Percentiles rank a stretch among this genome's conserved stretches.
Evolutionary conservation across 2,797 vertebrate genomes (phyloP).

Genomic region (Ctenochaetus hawaiiensis): DNA sequence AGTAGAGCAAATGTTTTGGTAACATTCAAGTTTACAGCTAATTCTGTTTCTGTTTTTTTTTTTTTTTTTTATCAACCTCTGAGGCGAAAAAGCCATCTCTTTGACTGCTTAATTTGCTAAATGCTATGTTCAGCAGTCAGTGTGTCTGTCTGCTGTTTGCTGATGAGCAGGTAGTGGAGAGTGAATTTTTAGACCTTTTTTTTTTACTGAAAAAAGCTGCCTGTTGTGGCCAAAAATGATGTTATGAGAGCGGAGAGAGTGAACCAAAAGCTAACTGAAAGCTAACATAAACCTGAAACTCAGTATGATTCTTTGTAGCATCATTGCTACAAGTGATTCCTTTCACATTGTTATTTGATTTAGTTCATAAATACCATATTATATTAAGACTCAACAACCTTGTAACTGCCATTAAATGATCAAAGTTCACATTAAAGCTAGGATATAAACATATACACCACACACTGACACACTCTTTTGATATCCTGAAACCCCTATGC

Average conservation of each 20-base stretch:
- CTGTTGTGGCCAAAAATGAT: neutral
- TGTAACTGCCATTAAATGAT: conserved; percentile 6
- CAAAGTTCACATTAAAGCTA: neutral
- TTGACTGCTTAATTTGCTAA: neutral
- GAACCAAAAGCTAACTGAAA: too few relatives aligned
- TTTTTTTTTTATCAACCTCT: neutral
- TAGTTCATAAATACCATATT: too few relatives aligned
- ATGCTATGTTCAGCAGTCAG: too few relatives aligned
- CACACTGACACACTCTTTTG: neutral
- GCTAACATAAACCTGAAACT: too few relatives aligned
- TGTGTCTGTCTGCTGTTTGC: too few relatives aligned
- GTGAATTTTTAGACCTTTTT: neutral
- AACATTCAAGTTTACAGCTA: neutral
- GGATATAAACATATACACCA: neutral
- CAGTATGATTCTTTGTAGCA: neutral
- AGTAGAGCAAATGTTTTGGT: neutral
- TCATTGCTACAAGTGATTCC: neutral
- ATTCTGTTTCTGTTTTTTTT: neutral
- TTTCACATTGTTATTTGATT: neutral
- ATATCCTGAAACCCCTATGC: neutral
- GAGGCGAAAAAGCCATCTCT: neutral
- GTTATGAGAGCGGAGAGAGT: neutral
- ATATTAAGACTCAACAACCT: neutral
- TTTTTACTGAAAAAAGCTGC: neutral
- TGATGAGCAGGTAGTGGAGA: neutral